Percentiles rank a stretch among this genome's conserved stretches.
These are phyloP conservation scores for Dryocosmus kuriphilus DNA, from an alignment of 2,888 invertebrate species.

Conservation along the genomic window DNA sequence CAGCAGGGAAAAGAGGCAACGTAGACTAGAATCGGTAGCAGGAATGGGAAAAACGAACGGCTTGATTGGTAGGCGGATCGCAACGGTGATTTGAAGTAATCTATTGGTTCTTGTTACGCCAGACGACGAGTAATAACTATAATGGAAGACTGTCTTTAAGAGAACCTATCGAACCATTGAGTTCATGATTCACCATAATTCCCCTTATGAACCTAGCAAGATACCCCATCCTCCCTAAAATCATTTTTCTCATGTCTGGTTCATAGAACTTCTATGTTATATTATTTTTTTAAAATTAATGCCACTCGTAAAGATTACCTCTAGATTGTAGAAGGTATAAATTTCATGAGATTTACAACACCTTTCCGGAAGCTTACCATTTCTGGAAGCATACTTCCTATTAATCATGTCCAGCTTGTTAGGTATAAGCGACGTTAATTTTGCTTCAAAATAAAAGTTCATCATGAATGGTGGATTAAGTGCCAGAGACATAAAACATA, in stretches of 20 bases:
- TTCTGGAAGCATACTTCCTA: background rate
- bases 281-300: background rate
- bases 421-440: background rate
- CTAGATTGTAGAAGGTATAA: background rate
- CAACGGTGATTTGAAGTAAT: constrained; percentile 74
- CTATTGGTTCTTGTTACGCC: constrained; percentile 74
- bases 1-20: constrained; percentile 45
- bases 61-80: constrained; percentile 74
- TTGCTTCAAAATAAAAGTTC: background rate
- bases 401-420: background rate
- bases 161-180: constrained; percentile 23
- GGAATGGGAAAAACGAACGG: constrained; percentile 64
- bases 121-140: constrained; percentile 74
- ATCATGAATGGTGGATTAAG: constrained; percentile 17
- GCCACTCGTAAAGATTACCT: background rate
- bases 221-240: background rate
- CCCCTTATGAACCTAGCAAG: background rate
- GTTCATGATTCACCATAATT: constrained; percentile 27
- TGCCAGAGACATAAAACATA: constrained; percentile 21
- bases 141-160: constrained; percentile 70
- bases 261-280: background rate
- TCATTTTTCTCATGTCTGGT: background rate
- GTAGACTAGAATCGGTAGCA: constrained; percentile 54
- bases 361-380: background rate
- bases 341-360: background rate